Percentiles rank a stretch among this genome's conserved stretches.
Conservation (phyloP, 2,113 vertebrate genomes). For the Rhineura floridana region DNA sequence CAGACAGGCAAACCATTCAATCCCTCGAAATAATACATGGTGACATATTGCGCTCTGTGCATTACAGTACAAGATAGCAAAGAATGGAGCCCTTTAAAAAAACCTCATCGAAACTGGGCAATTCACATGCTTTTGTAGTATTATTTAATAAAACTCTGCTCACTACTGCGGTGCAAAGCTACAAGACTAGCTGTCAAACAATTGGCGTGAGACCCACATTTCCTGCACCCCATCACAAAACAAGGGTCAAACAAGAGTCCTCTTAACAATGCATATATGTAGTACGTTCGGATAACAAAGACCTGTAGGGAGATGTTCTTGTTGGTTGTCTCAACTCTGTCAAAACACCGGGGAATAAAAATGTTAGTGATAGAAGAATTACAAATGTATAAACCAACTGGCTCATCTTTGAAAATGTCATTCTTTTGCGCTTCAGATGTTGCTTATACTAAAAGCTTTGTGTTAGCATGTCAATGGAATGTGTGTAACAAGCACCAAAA, state of each 20-base stretch:
- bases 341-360: background rate
- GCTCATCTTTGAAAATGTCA: conserved; percentile 24
- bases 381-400: background rate
- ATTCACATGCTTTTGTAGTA: conserved; percentile 50
- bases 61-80: conserved; percentile 49
- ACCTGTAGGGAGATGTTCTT: background rate
- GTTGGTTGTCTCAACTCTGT: background rate
- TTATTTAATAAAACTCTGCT: conserved; percentile 52
- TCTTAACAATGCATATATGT: background rate
- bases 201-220: background rate
- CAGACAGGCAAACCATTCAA: conserved; percentile 74
- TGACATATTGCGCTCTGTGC: conserved; percentile 59
- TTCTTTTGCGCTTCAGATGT: conserved; percentile 21
- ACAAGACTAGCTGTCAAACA: conserved; percentile 37
- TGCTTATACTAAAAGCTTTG: conserved; percentile 51
- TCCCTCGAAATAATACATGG: conserved; percentile 54
- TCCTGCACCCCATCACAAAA: background rate
- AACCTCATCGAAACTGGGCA: conserved; percentile 45
- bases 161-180: conserved; percentile 39
- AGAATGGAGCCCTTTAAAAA: conserved; percentile 48
- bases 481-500: conserved; percentile 37
- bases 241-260: background rate
- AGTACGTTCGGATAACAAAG: background rate
- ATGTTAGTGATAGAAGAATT: background rate
- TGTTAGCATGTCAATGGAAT: conserved; percentile 27